These are phyloP conservation scores for Entelurus aequoreus DNA, from an alignment of 2,113 vertebrate genomes.

Conservation along the genomic window DNA sequence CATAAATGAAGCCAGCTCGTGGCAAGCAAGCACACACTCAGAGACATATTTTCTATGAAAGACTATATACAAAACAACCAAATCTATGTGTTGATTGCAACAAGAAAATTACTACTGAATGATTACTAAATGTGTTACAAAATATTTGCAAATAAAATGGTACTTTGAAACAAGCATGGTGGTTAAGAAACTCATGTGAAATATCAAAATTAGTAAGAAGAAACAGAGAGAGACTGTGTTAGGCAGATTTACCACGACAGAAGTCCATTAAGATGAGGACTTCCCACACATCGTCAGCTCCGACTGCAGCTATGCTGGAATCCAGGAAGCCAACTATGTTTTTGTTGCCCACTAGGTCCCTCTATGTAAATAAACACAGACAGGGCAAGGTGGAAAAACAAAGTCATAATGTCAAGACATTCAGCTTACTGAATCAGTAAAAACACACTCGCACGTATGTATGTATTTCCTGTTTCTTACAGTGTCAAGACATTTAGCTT, in stretches of 20 bases:
- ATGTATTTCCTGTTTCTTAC: background rate
- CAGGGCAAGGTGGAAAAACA: slow-evolving; percentile 14
- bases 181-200: no score
- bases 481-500: slow-evolving; percentile 1
- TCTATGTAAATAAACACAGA: slow-evolving; percentile 67
- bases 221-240: background rate
- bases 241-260: slow-evolving; percentile 82
- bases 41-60: no score
- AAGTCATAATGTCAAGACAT: background rate
- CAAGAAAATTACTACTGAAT: no score
- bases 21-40: background rate
- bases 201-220: slow-evolving; percentile 1
- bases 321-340: slow-evolving; percentile 97
- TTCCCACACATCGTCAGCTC: slow-evolving; percentile 94
- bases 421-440: background rate
- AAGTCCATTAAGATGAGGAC: slow-evolving; percentile 98
- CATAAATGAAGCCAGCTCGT: background rate
- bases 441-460: background rate
- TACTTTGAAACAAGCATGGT: no score
- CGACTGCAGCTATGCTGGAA: slow-evolving; percentile 88
- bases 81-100: no score
- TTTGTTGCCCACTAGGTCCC: slow-evolving; percentile 91
- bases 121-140: no score
- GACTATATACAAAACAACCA: no score
- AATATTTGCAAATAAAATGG: no score